Conservation (phyloP, 2,888 invertebrate genomes). For the Apocheima hispidaria region DNA sequence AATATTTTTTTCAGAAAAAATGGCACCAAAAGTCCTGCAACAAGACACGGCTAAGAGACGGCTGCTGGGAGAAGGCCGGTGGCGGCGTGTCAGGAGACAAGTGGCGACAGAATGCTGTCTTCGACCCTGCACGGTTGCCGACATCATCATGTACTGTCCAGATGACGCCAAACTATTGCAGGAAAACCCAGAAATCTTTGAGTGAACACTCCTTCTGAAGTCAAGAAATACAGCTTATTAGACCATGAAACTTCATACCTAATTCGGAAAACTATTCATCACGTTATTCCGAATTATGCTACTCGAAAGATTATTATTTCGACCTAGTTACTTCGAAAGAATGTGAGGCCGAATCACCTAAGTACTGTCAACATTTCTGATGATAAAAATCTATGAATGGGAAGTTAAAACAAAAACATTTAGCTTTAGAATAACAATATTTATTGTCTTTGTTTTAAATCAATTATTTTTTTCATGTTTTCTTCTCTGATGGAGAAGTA, state of each 20-base stretch:
- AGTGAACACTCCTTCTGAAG: constrained; percentile 43
- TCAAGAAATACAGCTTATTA: neutral
- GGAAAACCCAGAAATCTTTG: constrained; percentile 71
- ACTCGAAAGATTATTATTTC: no score
- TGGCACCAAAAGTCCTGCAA: constrained; percentile 65
- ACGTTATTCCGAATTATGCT: neutral
- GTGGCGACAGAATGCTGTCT: constrained; percentile 74
- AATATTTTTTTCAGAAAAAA: constrained; percentile 65
- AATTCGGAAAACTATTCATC: neutral
- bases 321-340: no score
- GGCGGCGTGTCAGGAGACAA: constrained; percentile 68
- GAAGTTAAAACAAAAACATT: no score
- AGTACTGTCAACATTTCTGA: no score
- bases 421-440: no score
- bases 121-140: constrained; percentile 67
- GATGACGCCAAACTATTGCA: constrained; percentile 63
- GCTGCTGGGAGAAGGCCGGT: constrained; percentile 54
- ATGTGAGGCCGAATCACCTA: no score
- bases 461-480: no score
- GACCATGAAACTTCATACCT: neutral
- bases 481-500: no score
- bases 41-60: constrained; percentile 55
- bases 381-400: no score
- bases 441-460: no score
- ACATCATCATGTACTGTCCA: constrained; percentile 73